These are phyloP conservation scores for Podarcis muralis DNA, from an alignment of 2,113 vertebrate species.

Conservation along the genomic window DNA sequence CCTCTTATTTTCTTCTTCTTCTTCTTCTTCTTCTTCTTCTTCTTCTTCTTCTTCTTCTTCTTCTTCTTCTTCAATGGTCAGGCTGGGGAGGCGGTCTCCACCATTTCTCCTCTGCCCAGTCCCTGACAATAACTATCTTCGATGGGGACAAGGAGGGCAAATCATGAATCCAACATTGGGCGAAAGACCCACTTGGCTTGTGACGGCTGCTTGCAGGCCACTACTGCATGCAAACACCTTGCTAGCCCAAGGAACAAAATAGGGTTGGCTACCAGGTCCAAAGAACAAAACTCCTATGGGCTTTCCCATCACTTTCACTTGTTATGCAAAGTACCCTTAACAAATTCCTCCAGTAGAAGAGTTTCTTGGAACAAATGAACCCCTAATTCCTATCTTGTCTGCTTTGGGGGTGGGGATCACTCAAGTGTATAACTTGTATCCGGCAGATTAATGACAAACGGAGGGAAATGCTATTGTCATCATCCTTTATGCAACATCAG, in stretches of 20 bases:
- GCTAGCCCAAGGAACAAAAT: neutral
- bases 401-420: neutral
- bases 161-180: too few relatives aligned
- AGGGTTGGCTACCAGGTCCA: neutral
- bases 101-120: too few relatives aligned
- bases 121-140: too few relatives aligned
- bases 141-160: too few relatives aligned
- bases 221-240: too few relatives aligned
- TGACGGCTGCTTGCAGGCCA: too few relatives aligned
- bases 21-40: too few relatives aligned
- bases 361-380: neutral
- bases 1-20: too few relatives aligned
- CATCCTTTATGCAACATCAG: neutral
- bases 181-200: too few relatives aligned
- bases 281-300: neutral
- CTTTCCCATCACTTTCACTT: neutral
- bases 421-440: neutral
- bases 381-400: neutral
- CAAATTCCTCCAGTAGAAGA: neutral
- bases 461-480: neutral
- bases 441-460: neutral
- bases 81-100: too few relatives aligned
- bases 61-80: too few relatives aligned
- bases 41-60: too few relatives aligned
- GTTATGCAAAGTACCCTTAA: neutral